A percentile compares a stretch with the other conserved stretches of the same genome.
Conservation (phyloP, 2,113 vertebrate genomes). For the Lagopus muta region DNA sequence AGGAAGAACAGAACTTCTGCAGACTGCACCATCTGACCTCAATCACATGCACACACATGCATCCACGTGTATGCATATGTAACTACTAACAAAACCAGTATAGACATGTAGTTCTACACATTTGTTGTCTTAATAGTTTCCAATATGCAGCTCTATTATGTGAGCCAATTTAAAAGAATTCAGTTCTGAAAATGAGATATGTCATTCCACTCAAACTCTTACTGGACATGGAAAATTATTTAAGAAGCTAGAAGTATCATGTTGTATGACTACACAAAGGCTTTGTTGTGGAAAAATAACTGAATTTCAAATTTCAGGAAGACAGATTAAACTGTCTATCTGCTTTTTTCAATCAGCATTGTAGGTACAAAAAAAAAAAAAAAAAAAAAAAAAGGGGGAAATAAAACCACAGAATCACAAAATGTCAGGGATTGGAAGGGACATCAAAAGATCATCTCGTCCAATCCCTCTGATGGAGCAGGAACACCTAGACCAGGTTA, state of each 20-base stretch:
- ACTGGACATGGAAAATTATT: background rate
- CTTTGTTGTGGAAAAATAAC: background rate
- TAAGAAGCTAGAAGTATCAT: background rate
- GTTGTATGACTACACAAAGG: background rate
- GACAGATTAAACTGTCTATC: background rate
- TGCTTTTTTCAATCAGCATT: background rate
- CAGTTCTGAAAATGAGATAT: background rate
- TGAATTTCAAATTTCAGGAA: background rate
- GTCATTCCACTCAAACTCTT: background rate
- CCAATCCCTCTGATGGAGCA: too few species aligned
- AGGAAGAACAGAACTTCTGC: background rate
- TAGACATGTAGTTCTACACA: background rate
- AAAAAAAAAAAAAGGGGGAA: background rate
- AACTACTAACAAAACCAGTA: background rate
- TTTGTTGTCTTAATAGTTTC: background rate
- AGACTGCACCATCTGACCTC: background rate
- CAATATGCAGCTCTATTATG: background rate
- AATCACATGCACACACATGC: accelerated
- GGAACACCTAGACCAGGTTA: too few species aligned
- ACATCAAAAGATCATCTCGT: too few species aligned
- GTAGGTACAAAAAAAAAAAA: background rate
- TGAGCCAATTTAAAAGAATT: background rate
- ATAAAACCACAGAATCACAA: too few species aligned
- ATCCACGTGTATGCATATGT: background rate
- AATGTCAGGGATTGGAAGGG: too few species aligned